These are phyloP conservation scores for Brienomyrus brachyistius DNA, from an alignment of 2,113 vertebrate species.

Conservation along the genomic window DNA sequence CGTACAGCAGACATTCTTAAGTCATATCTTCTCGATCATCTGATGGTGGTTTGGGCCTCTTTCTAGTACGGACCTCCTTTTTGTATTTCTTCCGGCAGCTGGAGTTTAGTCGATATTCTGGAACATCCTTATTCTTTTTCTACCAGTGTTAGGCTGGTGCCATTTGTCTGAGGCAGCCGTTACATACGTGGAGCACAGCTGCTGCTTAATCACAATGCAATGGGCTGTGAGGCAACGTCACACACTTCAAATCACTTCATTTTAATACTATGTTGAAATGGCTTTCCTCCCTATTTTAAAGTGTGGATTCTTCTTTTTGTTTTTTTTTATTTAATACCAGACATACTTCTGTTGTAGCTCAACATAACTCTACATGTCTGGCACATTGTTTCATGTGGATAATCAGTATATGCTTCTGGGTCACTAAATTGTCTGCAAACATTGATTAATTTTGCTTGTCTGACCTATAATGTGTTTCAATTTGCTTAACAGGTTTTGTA, in stretches of 20 bases:
- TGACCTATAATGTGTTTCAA: conserved; percentile 14
- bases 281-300: neutral
- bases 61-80: conserved; percentile 47
- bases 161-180: conserved; percentile 16
- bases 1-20: conserved; percentile 60
- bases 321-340: neutral
- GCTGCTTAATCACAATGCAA: conserved; percentile 39
- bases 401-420: neutral
- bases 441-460: conserved; percentile 6
- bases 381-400: conserved; percentile 2
- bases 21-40: conserved; percentile 51
- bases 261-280: conserved; percentile 24
- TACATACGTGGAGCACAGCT: conserved; percentile 35
- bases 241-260: conserved; percentile 21
- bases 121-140: conserved; percentile 20
- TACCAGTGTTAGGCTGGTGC: conserved; percentile 22
- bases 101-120: conserved; percentile 40
- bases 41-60: conserved; percentile 52
- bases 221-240: conserved; percentile 32
- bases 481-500: conserved; percentile 7
- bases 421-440: neutral
- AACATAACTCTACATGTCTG: neutral
- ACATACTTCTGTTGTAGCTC: neutral
- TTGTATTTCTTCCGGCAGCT: conserved; percentile 43
- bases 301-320: neutral